These are phyloP conservation scores for Daboia siamensis DNA, from an alignment of 2,113 vertebrate genomes.

Conservation along the genomic window DNA sequence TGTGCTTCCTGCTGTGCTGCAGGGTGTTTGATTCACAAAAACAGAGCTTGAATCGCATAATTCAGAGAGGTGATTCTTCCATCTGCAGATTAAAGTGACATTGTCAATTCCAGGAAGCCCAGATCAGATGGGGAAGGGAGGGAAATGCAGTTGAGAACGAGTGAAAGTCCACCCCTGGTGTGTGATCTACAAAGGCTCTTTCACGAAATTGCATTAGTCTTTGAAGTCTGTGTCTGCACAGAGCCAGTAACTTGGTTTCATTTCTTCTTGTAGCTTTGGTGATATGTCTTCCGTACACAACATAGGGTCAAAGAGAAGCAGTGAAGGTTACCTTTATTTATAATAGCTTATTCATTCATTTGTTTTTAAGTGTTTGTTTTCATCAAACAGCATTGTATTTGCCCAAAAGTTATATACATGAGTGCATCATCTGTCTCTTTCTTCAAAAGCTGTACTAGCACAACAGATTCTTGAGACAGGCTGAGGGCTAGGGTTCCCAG, in stretches of 20 bases:
- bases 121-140: not conserved
- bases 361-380: not conserved
- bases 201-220: not conserved
- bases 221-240: not conserved
- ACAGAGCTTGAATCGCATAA: not conserved
- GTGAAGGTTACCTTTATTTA: not conserved
- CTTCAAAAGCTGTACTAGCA: not conserved
- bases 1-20: not conserved
- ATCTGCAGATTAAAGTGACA: not conserved
- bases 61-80: not conserved
- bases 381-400: not conserved
- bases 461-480: not conserved
- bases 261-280: not conserved
- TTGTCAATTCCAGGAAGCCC: not conserved
- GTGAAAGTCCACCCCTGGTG: not conserved
- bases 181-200: not conserved
- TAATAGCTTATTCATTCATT: not conserved
- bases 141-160: not conserved
- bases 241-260: not conserved
- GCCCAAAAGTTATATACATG: not conserved
- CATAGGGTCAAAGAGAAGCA: not conserved
- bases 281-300: not conserved
- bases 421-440: not conserved
- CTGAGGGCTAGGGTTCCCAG: not conserved
- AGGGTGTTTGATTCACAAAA: not conserved